These are phyloP conservation scores for Ascaphus truei DNA, from an alignment of 2,113 vertebrate genomes.

Conservation along the genomic window DNA sequence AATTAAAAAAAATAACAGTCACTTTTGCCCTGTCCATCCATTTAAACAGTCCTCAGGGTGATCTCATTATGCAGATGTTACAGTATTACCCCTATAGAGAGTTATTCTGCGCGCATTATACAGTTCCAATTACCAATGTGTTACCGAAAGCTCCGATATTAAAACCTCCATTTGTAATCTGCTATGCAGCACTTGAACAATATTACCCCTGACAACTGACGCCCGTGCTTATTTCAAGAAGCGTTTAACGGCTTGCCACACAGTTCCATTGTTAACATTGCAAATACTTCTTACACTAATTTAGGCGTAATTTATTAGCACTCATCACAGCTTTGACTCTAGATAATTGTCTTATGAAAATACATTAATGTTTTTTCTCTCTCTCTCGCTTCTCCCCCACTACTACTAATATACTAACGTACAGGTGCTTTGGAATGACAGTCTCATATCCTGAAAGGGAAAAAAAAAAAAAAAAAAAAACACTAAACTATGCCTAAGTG, in stretches of 20 bases:
- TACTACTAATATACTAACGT: background rate
- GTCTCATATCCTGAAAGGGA: constrained; percentile 33
- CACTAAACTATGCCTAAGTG: constrained; percentile 41
- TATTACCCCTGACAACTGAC: background rate
- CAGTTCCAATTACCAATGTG: too few species aligned
- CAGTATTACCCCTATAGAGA: too few species aligned
- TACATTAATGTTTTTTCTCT: background rate
- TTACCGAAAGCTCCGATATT: too few species aligned
- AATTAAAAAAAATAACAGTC: constrained; percentile 34
- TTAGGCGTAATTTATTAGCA: constrained; percentile 30
- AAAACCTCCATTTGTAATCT: too few species aligned
- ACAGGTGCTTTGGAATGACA: constrained; percentile 36
- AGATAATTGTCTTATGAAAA: constrained; percentile 36
- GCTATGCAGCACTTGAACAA: too few species aligned
- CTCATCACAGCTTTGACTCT: background rate
- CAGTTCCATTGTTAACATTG: background rate
- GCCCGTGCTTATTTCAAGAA: background rate
- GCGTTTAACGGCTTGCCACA: background rate
- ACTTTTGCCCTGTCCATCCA: background rate
- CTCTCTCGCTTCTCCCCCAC: background rate
- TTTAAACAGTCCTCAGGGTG: constrained; percentile 22
- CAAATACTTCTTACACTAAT: constrained; percentile 25
- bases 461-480: constrained; percentile 24
- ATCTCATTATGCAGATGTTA: too few species aligned
- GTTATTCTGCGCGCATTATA: too few species aligned